Evolutionary conservation across 2,113 vertebrate genomes (phyloP).

Genomic region (Callopanchax toddi): DNA sequence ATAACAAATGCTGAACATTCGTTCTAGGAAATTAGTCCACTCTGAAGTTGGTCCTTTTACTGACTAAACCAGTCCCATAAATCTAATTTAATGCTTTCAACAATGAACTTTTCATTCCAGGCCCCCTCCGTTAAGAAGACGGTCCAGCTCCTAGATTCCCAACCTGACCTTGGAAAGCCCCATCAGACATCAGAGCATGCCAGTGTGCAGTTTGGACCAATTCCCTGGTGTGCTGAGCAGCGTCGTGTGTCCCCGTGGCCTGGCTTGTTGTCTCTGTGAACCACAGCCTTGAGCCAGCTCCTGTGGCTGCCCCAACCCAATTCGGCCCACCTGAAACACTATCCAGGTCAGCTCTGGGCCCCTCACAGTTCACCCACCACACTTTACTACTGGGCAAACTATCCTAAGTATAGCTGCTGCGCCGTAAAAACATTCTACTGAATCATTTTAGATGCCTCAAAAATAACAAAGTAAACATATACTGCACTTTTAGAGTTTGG

Average conservation of each 20-base stretch:
- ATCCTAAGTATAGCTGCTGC: constrained; percentile 73
- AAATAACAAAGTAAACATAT: constrained; percentile 68
- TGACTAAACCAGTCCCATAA: constrained; percentile 37
- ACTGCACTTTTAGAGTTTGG: constrained; percentile 44
- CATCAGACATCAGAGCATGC: constrained; percentile 57
- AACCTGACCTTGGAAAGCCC: constrained; percentile 70
- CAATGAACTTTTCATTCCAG: constrained; percentile 55
- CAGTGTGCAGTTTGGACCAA: constrained; percentile 59
- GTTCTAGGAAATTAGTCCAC: constrained; percentile 22
- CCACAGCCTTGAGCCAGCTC: constrained; percentile 68
- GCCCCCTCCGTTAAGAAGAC: constrained; percentile 41
- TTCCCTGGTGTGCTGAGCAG: constrained; percentile 56
- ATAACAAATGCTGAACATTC: constrained; percentile 16
- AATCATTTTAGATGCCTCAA: constrained; percentile 56
- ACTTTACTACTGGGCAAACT: constrained; percentile 75
- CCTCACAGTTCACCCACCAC: constrained; percentile 67
- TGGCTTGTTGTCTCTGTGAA: constrained; percentile 62
- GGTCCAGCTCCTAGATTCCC: constrained; percentile 32
- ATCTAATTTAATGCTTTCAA: constrained; percentile 59
- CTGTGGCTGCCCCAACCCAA: constrained; percentile 50
- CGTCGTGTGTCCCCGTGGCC: constrained; percentile 53
- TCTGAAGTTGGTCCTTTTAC: constrained; percentile 25
- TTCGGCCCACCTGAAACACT: constrained; percentile 73
- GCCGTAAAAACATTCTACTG: constrained; percentile 50
- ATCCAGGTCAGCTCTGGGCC: constrained; percentile 74